A percentile compares a stretch with the other conserved stretches of the same genome.
phyloP scores from a whole-genome alignment of 2,888 invertebrate species.

The Caenorhabditis doughertyi region DNA sequence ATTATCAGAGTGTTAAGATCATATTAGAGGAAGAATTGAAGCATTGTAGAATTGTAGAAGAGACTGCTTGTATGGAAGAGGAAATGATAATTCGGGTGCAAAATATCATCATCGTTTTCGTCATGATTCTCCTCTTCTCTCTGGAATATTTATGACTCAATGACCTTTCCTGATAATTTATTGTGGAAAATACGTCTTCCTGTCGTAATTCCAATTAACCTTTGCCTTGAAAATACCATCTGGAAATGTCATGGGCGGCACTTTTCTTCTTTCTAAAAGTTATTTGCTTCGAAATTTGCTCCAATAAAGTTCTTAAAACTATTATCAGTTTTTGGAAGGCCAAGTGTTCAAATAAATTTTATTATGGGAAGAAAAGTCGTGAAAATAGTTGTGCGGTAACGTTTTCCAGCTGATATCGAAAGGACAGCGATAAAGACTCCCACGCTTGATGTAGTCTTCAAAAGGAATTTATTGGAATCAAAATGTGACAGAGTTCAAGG shows the following conservation, averaged over 20 bases:
- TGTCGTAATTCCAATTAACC: not conserved
- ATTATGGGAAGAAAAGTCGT: constrained; percentile 20
- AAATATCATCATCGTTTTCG: constrained; percentile 39
- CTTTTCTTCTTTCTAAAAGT: no score
- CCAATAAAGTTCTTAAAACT: no score
- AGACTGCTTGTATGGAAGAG: not conserved
- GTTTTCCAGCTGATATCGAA: not conserved
- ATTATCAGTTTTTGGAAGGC: not conserved
- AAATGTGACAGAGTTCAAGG: no score
- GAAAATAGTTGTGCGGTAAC: constrained; percentile 13
- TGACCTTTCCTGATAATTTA: constrained; percentile 8
- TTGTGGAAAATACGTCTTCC: not conserved
- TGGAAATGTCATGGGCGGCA: not conserved
- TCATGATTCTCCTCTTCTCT: not conserved
- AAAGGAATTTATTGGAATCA: not conserved
- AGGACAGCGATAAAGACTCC: not conserved
- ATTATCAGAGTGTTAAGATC: constrained; percentile 35
- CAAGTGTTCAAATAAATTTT: not conserved
- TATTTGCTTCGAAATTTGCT: no score
- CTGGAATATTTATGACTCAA: constrained; percentile 22
- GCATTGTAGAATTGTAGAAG: no score
- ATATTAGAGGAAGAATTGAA: constrained; percentile 10
- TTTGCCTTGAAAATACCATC: no score
- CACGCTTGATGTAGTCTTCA: not conserved
- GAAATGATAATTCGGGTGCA: constrained; percentile 33